phyloP scores from a whole-genome alignment of 2,888 invertebrate genomes.

The Achlya flavicornis region DNA sequence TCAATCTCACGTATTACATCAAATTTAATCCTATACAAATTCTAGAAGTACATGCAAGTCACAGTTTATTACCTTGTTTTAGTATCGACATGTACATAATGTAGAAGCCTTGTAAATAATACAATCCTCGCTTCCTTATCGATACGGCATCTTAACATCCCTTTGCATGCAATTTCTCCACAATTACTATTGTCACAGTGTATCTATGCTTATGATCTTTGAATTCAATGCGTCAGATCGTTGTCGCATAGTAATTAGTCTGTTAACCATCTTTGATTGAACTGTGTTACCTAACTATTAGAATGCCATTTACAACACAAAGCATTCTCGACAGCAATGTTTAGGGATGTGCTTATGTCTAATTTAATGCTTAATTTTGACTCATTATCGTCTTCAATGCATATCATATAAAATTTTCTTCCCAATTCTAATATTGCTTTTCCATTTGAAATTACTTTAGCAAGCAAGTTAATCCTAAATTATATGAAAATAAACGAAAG shows the following conservation, averaged over 20 bases:
- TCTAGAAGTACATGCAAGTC: not conserved
- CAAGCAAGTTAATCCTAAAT: no score
- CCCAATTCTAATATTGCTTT: no score
- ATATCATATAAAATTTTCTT: no score
- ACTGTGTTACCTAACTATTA: slow-evolving; percentile 34
- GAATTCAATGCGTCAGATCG: slow-evolving; percentile 17
- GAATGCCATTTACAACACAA: slow-evolving; percentile 43
- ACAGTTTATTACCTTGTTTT: not conserved
- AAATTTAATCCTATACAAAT: not conserved
- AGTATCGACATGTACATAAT: not conserved
- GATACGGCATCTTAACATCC: not conserved
- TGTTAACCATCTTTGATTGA: slow-evolving; percentile 27
- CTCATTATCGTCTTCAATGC: no score
- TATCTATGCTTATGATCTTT: not conserved
- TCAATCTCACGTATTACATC: no score
- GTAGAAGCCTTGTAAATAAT: not conserved
- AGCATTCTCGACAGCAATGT: slow-evolving; percentile 11
- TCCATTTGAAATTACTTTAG: no score
- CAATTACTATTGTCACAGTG: slow-evolving; percentile 2
- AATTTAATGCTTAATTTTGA: not conserved
- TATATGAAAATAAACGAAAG: no score
- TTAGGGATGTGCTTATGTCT: not conserved
- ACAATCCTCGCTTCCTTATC: not conserved
- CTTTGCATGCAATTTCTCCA: not conserved
- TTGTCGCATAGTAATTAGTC: slow-evolving; percentile 23